A percentile compares a stretch with the other conserved stretches of the same genome.
phyloP scores from a whole-genome alignment of 2,797 vertebrate genomes.

The Sparidentex hasta region DNA sequence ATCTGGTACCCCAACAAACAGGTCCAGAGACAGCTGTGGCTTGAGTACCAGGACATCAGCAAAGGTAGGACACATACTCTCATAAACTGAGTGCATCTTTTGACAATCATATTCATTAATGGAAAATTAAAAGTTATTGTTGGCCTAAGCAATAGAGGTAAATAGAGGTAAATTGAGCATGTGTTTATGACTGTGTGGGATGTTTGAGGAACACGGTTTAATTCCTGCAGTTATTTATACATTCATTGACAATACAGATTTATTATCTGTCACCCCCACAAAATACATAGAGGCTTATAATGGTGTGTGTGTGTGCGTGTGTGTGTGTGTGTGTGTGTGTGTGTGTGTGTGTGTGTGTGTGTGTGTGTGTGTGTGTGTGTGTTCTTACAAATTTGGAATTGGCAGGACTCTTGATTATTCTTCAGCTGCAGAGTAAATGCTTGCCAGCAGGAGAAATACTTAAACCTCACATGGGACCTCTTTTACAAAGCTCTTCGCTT shows the following conservation, averaged over 20 bases:
- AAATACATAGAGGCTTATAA: neutral
- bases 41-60: constrained; percentile 99
- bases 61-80: constrained; percentile 89
- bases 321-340: neutral
- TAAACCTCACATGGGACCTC: constrained; percentile 30
- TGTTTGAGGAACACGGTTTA: constrained; percentile 3
- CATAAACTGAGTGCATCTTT: neutral
- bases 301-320: neutral
- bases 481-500: constrained; percentile 28
- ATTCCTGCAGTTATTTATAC: constrained; percentile 16
- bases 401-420: constrained; percentile 30
- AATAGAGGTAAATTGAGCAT: neutral
- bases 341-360: neutral
- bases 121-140: neutral
- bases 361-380: neutral
- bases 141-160: neutral
- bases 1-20: constrained; percentile 99
- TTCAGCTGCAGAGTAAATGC: constrained; percentile 23
- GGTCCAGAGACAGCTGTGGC: constrained; percentile 97
- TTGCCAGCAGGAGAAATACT: constrained; percentile 33
- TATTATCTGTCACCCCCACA: constrained; percentile 9
- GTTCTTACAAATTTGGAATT: constrained; percentile 20
- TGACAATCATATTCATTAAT: neutral
- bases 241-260: constrained; percentile 7
- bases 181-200: constrained; percentile 12